These are phyloP conservation scores for Bubo bubo DNA, from an alignment of 2,113 vertebrate species.

Conservation along the genomic window DNA sequence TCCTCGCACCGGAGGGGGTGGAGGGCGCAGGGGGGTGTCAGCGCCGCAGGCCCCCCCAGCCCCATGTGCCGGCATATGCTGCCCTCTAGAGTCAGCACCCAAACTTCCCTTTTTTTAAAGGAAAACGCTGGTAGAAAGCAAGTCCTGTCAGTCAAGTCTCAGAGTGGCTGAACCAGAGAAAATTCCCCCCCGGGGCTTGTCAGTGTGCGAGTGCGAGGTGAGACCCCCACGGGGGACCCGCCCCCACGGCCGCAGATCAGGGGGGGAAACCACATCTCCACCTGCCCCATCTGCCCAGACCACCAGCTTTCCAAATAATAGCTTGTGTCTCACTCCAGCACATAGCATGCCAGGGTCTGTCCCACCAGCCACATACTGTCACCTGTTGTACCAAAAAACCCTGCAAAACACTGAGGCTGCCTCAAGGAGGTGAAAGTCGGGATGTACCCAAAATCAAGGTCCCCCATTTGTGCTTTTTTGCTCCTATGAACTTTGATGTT, in stretches of 20 bases:
- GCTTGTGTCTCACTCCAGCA: neutral
- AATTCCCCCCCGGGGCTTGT: neutral
- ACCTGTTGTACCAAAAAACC: rapidly evolving
- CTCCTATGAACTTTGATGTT: neutral
- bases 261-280: rapidly evolving
- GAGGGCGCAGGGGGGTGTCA: neutral
- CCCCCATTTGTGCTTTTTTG: neutral
- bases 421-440: neutral
- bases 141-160: neutral
- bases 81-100: conserved; percentile 64
- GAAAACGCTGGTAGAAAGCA: neutral
- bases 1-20: rapidly evolving
- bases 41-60: neutral
- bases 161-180: neutral
- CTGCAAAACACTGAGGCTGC: neutral
- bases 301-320: rapidly evolving
- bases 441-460: neutral
- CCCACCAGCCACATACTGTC: neutral
- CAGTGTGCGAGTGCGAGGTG: neutral
- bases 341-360: too few species aligned
- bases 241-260: too few species aligned
- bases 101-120: neutral
- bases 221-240: neutral
- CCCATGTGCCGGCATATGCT: conserved; percentile 53
- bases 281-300: neutral